Evolutionary conservation across 2,113 vertebrate species (phyloP), one percentile per base, ranked within the genome.

Genomic region (Atherinomorus stipes): DNA sequence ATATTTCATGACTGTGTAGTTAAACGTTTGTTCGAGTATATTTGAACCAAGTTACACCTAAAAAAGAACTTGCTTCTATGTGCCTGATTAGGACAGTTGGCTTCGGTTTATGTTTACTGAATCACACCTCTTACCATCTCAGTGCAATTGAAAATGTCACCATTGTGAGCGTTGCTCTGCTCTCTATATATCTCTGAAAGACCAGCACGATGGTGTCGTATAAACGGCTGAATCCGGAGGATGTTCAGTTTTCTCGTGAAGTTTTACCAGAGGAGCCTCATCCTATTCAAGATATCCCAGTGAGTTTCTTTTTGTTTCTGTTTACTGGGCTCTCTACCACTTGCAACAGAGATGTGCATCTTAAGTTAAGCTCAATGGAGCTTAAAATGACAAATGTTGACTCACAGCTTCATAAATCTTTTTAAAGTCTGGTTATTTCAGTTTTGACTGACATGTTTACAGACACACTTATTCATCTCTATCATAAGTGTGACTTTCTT

Each of bases 171-270:
- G 61, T 67, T 80, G 44, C 2, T 26, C 44, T 31, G 22, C 18
- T 40, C 10, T 70, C 4, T 65, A 18, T 44, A 19, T 66, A 54
- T 16, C 42, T 74, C 19, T 42, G 53, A 68, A 52, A 34, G 21
- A 51, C 28, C 15, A 1, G 23, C 61, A 81, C 45, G 10, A 93
- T 93, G 92, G 90, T 83, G 40, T 92, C 89, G 0, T 93, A 93
- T 76, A 85, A 89, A 63, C 83, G 81, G 2, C 83, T 93, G 62
- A 90, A 87, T 62, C 90, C 90, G 2, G 92, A 93, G 61, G 84
- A 91, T 45, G 83, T 92, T 2, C 85, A 86, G 51, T 89, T 93
- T 65, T 83, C 90, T 23, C 64, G 10, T 10, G 13, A 69, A 7
- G 40, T 56, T 52, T 69, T 82, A 63, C 81, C 67, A 3, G 89